phyloP scores from a whole-genome alignment of 1,140 invertebrate genomes.

The Heliconius melpomene region DNA sequence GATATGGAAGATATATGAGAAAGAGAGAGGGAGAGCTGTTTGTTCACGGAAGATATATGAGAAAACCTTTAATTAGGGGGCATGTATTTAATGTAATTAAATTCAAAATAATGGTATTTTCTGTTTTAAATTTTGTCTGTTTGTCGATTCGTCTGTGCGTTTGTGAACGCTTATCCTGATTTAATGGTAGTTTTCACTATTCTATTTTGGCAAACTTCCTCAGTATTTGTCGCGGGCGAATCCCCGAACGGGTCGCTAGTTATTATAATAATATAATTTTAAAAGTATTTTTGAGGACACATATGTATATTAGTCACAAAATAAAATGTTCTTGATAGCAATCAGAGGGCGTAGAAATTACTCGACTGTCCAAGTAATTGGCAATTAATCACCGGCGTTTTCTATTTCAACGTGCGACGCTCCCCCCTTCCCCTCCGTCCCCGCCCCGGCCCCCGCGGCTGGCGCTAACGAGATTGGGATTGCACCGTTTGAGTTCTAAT shows the following conservation, averaged over 20 bases:
- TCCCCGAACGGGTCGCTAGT: neutral
- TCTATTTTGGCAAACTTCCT: too few relatives aligned
- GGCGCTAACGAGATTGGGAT: constrained; percentile 65
- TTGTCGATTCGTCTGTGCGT: too few relatives aligned
- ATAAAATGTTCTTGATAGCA: constrained; percentile 25
- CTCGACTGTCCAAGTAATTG: constrained; percentile 71
- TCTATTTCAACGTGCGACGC: constrained; percentile 68
- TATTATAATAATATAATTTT: neutral
- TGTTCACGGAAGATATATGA: too few relatives aligned
- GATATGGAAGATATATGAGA: too few relatives aligned
- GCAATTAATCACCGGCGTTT: constrained; percentile 76
- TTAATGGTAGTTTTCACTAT: too few relatives aligned
- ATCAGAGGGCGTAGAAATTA: constrained; percentile 64
- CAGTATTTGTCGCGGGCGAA: too few relatives aligned
- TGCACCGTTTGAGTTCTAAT: constrained; percentile 56
- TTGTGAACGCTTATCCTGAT: too few relatives aligned
- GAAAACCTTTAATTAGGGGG: too few relatives aligned
- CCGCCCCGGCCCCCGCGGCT: constrained; percentile 18
- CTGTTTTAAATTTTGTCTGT: too few relatives aligned
- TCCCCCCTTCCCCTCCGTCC: constrained; percentile 12
- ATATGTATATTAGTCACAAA: constrained; percentile 11
- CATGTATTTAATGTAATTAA: too few relatives aligned
- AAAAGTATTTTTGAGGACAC: neutral
- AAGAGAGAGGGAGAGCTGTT: too few relatives aligned
- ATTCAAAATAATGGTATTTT: too few relatives aligned